These are phyloP conservation scores for Anolis apletophallus DNA, from an alignment of 2,797 vertebrate genomes.

Conservation along the genomic window DNA sequence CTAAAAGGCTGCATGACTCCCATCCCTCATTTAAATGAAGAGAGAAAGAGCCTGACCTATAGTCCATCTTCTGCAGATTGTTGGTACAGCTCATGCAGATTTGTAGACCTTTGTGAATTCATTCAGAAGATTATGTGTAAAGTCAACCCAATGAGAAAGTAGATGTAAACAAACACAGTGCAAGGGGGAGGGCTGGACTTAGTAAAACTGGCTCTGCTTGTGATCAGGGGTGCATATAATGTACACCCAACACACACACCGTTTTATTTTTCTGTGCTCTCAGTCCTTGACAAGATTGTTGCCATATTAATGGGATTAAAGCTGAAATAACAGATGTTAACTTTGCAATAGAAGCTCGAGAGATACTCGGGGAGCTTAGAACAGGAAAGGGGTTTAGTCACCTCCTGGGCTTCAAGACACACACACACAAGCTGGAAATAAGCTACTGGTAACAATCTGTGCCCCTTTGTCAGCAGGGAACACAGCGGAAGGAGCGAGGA, in stretches of 20 bases:
- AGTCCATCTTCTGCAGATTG: neutral
- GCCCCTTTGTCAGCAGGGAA: conserved; percentile 21
- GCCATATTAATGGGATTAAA: conserved; percentile 47
- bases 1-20: no score
- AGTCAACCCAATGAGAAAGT: neutral
- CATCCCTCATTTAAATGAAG: neutral
- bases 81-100: neutral
- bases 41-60: neutral
- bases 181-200: neutral
- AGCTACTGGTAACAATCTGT: conserved; percentile 28
- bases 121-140: conserved; percentile 12
- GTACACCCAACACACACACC: neutral
- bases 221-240: neutral
- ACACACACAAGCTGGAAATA: neutral
- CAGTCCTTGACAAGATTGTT: conserved; percentile 37
- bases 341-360: conserved; percentile 37
- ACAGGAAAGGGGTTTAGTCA: conserved; percentile 30
- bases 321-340: conserved; percentile 48
- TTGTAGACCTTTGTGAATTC: neutral
- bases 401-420: conserved; percentile 33
- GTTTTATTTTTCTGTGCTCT: conserved; percentile 34
- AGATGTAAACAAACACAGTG: neutral
- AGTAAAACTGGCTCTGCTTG: neutral
- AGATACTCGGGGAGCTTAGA: conserved; percentile 36
- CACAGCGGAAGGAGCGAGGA: neutral